phyloP scores from a whole-genome alignment of 2,888 invertebrate genomes.

The Chouioia cunea region DNA sequence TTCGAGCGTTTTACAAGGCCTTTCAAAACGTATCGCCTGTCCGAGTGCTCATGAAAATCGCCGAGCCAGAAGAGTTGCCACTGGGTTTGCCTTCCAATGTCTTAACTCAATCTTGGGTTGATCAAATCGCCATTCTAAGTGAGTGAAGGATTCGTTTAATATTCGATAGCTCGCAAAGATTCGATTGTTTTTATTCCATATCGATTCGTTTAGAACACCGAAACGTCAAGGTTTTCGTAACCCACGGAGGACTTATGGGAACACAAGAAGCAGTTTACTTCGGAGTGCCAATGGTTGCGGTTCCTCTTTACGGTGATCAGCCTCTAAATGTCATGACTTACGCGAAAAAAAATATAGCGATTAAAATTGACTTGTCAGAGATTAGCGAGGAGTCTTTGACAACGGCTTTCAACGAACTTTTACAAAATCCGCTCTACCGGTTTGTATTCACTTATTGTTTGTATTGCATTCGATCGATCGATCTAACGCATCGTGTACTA shows the following conservation, averaged over 20 bases:
- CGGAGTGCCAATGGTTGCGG: conserved; percentile 55
- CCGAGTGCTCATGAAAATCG: conserved; percentile 60
- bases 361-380: conserved; percentile 47
- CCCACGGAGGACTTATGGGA: conserved; percentile 57
- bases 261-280: conserved; percentile 53
- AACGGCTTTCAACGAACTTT: conserved; percentile 48
- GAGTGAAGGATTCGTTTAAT: conserved; percentile 10
- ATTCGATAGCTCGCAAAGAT: neutral
- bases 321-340: conserved; percentile 47
- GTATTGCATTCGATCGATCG: neutral
- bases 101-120: conserved; percentile 58
- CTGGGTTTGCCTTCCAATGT: conserved; percentile 61
- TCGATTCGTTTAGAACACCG: conserved; percentile 53
- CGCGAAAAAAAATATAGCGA: conserved; percentile 47
- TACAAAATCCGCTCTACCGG: conserved; percentile 49
- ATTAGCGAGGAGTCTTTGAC: conserved; percentile 60
- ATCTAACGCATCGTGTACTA: neutral
- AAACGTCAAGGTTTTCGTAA: conserved; percentile 54
- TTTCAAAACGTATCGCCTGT: conserved; percentile 59
- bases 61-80: conserved; percentile 55
- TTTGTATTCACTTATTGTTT: conserved; percentile 46
- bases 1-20: conserved; percentile 55
- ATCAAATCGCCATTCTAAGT: conserved; percentile 59
- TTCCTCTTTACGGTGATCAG: conserved; percentile 59
- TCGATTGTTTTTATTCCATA: neutral